phyloP scores from a whole-genome alignment of 2,888 invertebrate species.

The Drosophila melanosoma region DNA sequence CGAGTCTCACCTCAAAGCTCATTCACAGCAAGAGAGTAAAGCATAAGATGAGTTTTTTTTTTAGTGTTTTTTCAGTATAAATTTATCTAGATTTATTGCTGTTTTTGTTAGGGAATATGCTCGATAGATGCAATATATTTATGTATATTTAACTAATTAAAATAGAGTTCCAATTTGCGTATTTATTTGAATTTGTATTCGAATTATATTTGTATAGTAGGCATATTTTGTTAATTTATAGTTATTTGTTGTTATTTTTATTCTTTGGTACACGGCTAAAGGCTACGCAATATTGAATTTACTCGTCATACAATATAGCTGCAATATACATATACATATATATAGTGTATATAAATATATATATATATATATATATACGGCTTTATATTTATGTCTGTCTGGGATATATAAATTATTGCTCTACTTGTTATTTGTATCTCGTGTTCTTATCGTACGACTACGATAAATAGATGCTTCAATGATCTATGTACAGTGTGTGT shows the following conservation, averaged over 20 bases:
- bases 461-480: slow-evolving; percentile 59
- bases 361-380: slow-evolving; percentile 29
- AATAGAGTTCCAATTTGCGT: slow-evolving; percentile 54
- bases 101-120: slow-evolving; percentile 4
- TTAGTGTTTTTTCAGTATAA: slow-evolving; percentile 26
- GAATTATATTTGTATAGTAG: slow-evolving; percentile 25
- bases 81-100: slow-evolving; percentile 35
- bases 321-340: slow-evolving; percentile 56
- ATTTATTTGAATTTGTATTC: slow-evolving; percentile 34
- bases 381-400: slow-evolving; percentile 20
- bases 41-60: slow-evolving; percentile 3
- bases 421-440: slow-evolving; percentile 56
- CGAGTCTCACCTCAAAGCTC: slow-evolving; percentile 42
- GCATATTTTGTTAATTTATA: slow-evolving; percentile 30
- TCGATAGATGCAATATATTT: slow-evolving; percentile 38
- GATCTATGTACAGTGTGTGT: slow-evolving; percentile 68
- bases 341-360: slow-evolving; percentile 7
- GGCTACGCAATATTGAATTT: slow-evolving; percentile 63
- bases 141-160: slow-evolving; percentile 75
- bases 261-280: slow-evolving; percentile 76
- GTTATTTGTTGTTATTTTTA: slow-evolving; percentile 31
- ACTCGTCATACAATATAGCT: slow-evolving; percentile 47
- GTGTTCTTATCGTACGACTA: slow-evolving; percentile 51
- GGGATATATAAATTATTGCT: slow-evolving; percentile 66
- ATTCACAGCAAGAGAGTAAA: slow-evolving; percentile 36